Percentiles rank a stretch among this genome's conserved stretches.
These are phyloP conservation scores for Dendroctonus ponderosae DNA, from an alignment of 1,140 invertebrate genomes.

Conservation along the genomic window DNA sequence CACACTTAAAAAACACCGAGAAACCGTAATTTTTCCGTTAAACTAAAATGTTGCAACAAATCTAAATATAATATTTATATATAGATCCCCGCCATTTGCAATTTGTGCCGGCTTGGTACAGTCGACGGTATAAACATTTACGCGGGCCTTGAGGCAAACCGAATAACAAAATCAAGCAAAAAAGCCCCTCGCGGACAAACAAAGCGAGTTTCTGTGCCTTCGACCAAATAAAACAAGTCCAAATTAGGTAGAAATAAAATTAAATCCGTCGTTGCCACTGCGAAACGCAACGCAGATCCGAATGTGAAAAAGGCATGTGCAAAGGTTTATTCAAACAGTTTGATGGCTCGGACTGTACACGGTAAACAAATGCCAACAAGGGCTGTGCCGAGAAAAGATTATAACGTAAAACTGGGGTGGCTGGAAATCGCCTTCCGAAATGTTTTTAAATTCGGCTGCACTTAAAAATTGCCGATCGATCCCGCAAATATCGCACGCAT, in stretches of 20 bases:
- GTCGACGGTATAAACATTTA: constrained; percentile 32
- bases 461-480: constrained; percentile 7
- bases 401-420: constrained; percentile 38
- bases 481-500: background rate
- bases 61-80: constrained; percentile 48
- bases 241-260: constrained; percentile 27
- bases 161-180: constrained; percentile 34
- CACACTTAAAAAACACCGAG: constrained; percentile 29
- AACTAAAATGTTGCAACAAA: constrained; percentile 42
- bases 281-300: constrained; percentile 10
- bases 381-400: constrained; percentile 29
- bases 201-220: constrained; percentile 30
- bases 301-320: constrained; percentile 19
- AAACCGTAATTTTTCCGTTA: constrained; percentile 32
- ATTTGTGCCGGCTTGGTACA: constrained; percentile 46
- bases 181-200: constrained; percentile 17
- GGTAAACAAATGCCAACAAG: constrained; percentile 36
- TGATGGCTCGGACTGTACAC: constrained; percentile 34
- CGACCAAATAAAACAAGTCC: constrained; percentile 23
- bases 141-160: constrained; percentile 5
- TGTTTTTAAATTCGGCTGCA: constrained; percentile 9
- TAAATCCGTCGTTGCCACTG: constrained; percentile 11
- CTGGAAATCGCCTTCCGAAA: constrained; percentile 27
- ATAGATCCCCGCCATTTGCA: constrained; percentile 46
- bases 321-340: constrained; percentile 21